Conservation (phyloP, 2,113 vertebrate species). For the Pangasianodon gigas region DNA sequence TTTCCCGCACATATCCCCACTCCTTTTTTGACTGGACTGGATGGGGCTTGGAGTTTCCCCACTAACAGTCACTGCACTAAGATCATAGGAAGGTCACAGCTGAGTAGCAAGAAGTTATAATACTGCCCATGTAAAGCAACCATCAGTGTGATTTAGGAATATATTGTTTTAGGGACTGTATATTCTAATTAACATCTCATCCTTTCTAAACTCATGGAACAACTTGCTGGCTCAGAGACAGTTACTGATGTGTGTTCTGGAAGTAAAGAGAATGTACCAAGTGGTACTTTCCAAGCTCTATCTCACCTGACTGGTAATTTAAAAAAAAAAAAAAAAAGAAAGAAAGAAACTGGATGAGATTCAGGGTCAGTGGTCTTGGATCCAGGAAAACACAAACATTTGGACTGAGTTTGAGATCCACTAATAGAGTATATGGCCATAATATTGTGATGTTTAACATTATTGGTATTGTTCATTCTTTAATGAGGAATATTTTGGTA, state of each 20-base stretch:
- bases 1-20: slow-evolving; percentile 13
- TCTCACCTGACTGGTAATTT: background rate
- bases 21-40: slow-evolving; percentile 35
- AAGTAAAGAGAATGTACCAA: slow-evolving; percentile 20
- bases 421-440: background rate
- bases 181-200: background rate
- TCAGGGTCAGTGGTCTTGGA: background rate
- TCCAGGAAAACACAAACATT: background rate
- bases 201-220: slow-evolving; percentile 2
- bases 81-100: slow-evolving; percentile 16
- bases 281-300: background rate
- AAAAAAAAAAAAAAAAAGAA: too few species aligned
- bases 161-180: background rate
- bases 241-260: slow-evolving; percentile 18
- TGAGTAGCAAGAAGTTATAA: background rate
- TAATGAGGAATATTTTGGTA: slow-evolving; percentile 10
- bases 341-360: background rate
- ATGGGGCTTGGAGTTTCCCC: slow-evolving; percentile 27
- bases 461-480: slow-evolving; percentile 1
- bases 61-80: slow-evolving; percentile 36
- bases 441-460: background rate
- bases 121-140: slow-evolving; percentile 17
- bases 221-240: background rate
- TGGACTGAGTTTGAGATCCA: background rate
- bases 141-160: background rate